A percentile compares a stretch with the other conserved stretches of the same genome.
These are phyloP conservation scores for Galago senegalensis DNA, from an alignment of 2,797 vertebrate genomes.

Conservation along the genomic window DNA sequence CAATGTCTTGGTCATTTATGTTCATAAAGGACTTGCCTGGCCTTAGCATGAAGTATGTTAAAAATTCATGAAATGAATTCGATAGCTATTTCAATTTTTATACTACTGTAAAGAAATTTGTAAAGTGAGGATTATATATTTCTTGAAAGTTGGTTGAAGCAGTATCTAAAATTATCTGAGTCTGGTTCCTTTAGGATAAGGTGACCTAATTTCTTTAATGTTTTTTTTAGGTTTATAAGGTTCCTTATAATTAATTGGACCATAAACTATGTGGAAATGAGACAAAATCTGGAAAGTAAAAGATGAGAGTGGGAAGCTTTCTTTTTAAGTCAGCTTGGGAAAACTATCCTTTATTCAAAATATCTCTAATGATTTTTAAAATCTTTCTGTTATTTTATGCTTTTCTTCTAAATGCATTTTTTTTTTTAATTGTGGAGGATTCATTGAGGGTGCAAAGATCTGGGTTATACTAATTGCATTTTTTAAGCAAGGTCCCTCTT, in stretches of 20 bases:
- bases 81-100: background rate
- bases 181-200: conserved; percentile 12
- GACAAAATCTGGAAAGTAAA: too few species aligned
- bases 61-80: conserved; percentile 41
- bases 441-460: too few species aligned
- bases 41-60: background rate
- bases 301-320: background rate
- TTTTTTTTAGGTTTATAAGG: background rate
- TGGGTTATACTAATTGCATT: too few species aligned
- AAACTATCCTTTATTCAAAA: background rate
- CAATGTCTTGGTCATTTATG: background rate
- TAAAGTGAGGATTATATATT: background rate
- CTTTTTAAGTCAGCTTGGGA: conserved; percentile 28
- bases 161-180: background rate
- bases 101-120: background rate
- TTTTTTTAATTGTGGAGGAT: too few species aligned
- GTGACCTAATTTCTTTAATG: background rate
- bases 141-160: background rate
- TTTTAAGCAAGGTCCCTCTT: too few species aligned
- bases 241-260: background rate
- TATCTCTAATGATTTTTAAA: background rate
- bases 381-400: background rate
- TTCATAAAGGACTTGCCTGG: background rate
- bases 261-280: too few species aligned
- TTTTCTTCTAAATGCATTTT: background rate